phyloP scores from a whole-genome alignment of 1,140 invertebrate species.

The Magallana ariakensis region DNA sequence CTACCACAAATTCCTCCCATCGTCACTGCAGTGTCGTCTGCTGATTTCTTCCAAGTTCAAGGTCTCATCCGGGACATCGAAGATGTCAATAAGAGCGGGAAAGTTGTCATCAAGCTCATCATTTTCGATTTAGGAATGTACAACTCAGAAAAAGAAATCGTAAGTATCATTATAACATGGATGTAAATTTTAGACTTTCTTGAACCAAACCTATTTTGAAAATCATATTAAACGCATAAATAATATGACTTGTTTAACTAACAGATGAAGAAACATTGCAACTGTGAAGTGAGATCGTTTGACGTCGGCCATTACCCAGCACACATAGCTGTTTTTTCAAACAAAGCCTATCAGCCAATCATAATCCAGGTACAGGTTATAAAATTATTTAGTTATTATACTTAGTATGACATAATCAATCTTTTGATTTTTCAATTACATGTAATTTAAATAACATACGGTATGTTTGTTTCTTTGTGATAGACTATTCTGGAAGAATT shows the following conservation, averaged over 20 bases:
- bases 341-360: slow-evolving; percentile 71
- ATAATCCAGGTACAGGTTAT: slow-evolving; percentile 66
- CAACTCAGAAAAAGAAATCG: slow-evolving; percentile 62
- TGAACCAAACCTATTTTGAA: too few species aligned
- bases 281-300: slow-evolving; percentile 69
- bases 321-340: slow-evolving; percentile 63
- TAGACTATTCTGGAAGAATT: slow-evolving; percentile 68
- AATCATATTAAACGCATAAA: too few species aligned
- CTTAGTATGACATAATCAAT: too few species aligned
- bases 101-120: slow-evolving; percentile 59
- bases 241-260: background rate
- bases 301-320: slow-evolving; percentile 61
- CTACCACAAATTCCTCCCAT: slow-evolving; percentile 63
- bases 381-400: too few species aligned
- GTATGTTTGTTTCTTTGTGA: background rate
- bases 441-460: too few species aligned
- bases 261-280: slow-evolving; percentile 69
- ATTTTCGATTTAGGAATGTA: slow-evolving; percentile 71
- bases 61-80: slow-evolving; percentile 40
- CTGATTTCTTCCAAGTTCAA: slow-evolving; percentile 47
- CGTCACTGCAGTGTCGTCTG: slow-evolving; percentile 68
- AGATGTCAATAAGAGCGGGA: slow-evolving; percentile 49
- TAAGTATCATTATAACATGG: slow-evolving; percentile 46
- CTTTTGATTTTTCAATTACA: too few species aligned
- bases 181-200: too few species aligned